Conservation (phyloP, 1,140 invertebrate species). For the Brachionus paranguensis region DNA sequence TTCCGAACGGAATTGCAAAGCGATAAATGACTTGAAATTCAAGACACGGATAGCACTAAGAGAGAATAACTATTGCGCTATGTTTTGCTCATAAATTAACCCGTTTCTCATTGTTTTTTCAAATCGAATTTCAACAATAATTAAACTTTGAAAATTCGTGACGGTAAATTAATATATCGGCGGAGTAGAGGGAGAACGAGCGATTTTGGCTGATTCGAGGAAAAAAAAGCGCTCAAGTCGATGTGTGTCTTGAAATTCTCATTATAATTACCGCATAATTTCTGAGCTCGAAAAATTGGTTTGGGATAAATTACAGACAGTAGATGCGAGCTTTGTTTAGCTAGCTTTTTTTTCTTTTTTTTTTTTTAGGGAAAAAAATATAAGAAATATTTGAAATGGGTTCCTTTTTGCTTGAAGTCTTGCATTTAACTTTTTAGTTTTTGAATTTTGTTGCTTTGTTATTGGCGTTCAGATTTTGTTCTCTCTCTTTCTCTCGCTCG, state of each 20-base stretch:
- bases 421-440: not conserved
- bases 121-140: constrained; percentile 7
- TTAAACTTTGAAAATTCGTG: constrained; percentile 8
- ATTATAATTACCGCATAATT: constrained; percentile 22
- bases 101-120: constrained; percentile 9
- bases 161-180: constrained; percentile 24
- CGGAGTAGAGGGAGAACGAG: not conserved
- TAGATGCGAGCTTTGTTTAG: not conserved
- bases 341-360: not conserved
- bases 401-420: constrained; percentile 5
- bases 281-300: not conserved
- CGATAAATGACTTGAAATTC: not conserved
- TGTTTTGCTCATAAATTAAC: constrained; percentile 25
- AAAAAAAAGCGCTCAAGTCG: not conserved
- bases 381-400: constrained; percentile 18
- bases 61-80: not conserved
- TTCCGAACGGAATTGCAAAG: constrained; percentile 20
- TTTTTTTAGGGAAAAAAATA: not conserved
- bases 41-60: not conserved
- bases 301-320: constrained; percentile 30
- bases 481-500: not conserved
- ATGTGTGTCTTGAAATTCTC: not conserved
- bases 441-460: constrained; percentile 25
- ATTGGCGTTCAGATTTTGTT: constrained; percentile 17
- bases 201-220: constrained; percentile 25